Percentiles rank a stretch among this genome's conserved stretches.
These are phyloP conservation scores for Molorchus minor DNA, from an alignment of 2,888 invertebrate species.

Conservation along the genomic window DNA sequence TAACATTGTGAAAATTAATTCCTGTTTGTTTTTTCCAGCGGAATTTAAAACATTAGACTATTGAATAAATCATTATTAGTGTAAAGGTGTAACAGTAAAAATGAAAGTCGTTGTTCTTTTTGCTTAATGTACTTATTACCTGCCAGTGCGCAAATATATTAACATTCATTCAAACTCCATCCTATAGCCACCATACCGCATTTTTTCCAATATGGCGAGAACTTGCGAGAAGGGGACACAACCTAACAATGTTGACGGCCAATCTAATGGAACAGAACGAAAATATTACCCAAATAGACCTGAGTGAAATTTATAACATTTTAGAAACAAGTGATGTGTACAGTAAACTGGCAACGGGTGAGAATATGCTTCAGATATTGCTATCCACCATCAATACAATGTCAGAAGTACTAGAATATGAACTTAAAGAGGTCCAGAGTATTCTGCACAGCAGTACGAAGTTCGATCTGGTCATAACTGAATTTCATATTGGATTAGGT, in stretches of 20 bases:
- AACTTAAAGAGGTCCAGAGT: slow-evolving; percentile 38
- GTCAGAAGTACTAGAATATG: background rate
- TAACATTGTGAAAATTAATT: too few relatives aligned
- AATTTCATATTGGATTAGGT: slow-evolving; percentile 42
- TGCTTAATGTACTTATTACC: background rate
- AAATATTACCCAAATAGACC: slow-evolving; percentile 61
- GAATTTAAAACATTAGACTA: too few relatives aligned
- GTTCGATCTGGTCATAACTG: slow-evolving; percentile 53
- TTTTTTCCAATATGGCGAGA: slow-evolving; percentile 62
- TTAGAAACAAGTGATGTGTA: slow-evolving; percentile 31
- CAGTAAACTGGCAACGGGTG: slow-evolving; percentile 25
- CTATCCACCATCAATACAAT: background rate
- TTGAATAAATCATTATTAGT: too few relatives aligned
- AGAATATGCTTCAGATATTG: slow-evolving; percentile 4
- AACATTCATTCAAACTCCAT: slow-evolving; percentile 41
- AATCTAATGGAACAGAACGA: slow-evolving; percentile 59
- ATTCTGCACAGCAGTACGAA: slow-evolving; percentile 45
- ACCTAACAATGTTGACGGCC: slow-evolving; percentile 62
- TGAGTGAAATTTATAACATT: slow-evolving; percentile 53
- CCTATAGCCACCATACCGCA: slow-evolving; percentile 63
- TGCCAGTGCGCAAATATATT: slow-evolving; percentile 46
- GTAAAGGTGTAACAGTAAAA: background rate
- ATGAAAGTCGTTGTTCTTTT: background rate
- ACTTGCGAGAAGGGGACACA: slow-evolving; percentile 63
- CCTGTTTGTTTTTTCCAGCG: too few relatives aligned